These are phyloP conservation scores for Ciconia boyciana DNA, from an alignment of 2,113 vertebrate genomes.

Conservation along the genomic window DNA sequence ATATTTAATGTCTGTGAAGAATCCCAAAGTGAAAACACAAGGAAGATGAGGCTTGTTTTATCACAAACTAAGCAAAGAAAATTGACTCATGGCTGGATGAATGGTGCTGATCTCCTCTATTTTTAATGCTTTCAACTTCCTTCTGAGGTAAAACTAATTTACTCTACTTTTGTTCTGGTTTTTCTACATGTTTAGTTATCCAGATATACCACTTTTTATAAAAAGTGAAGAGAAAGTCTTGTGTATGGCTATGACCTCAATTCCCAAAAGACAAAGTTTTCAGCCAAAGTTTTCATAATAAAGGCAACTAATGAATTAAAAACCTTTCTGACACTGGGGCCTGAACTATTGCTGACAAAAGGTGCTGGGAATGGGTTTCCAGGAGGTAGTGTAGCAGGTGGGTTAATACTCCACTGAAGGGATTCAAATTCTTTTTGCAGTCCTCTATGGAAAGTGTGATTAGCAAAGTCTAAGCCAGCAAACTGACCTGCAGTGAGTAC, in stretches of 20 bases:
- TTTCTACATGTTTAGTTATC: not conserved
- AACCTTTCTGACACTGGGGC: not conserved
- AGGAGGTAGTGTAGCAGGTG: not conserved
- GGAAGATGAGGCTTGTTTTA: not conserved
- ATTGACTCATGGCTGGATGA: not conserved
- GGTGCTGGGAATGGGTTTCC: not conserved
- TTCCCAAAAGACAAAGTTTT: not conserved
- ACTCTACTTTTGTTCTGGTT: not conserved
- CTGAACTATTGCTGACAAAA: not conserved
- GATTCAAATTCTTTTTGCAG: not conserved
- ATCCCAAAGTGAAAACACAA: not conserved
- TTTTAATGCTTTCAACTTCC: not conserved
- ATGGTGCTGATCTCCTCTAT: not conserved
- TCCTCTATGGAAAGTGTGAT: not conserved
- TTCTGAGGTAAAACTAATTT: not conserved
- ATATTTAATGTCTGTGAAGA: not conserved
- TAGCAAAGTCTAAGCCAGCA: not conserved
- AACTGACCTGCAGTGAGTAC: not conserved
- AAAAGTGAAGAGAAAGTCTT: not conserved
- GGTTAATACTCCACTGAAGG: not conserved
- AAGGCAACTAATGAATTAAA: not conserved
- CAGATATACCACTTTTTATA: not conserved
- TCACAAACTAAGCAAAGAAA: not conserved
- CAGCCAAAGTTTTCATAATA: not conserved
- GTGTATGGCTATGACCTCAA: not conserved